Conservation (phyloP, 2,888 invertebrate genomes). For the Phragmatobia fuliginosa region DNA sequence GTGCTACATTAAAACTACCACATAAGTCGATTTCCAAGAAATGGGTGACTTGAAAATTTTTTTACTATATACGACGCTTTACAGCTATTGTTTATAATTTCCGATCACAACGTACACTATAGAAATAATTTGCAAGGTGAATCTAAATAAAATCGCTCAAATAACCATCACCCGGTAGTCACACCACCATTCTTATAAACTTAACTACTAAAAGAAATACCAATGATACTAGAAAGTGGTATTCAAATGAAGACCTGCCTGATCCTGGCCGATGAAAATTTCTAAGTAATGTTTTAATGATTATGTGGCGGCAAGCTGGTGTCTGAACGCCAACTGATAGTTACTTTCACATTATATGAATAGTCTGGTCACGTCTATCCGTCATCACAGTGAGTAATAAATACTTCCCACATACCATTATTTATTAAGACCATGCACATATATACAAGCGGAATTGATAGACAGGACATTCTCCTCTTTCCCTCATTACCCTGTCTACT, state of each 20-base stretch:
- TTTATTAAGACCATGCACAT: neutral
- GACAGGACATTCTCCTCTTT: neutral
- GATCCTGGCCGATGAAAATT: too few species aligned
- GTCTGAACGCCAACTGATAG: neutral
- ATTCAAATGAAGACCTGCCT: too few species aligned
- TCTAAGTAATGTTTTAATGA: too few species aligned
- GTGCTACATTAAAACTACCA: conserved; percentile 6
- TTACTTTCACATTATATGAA: neutral
- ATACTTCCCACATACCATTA: neutral
- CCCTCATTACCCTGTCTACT: too few species aligned
- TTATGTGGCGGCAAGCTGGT: too few species aligned
- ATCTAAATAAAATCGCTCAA: too few species aligned
- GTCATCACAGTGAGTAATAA: neutral
- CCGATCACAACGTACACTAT: neutral
- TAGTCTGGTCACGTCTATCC: neutral
- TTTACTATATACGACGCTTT: neutral
- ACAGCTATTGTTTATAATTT: neutral
- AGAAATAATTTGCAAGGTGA: neutral
- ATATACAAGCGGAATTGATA: neutral
- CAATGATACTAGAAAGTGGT: too few species aligned
- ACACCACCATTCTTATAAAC: too few species aligned
- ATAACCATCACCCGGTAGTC: too few species aligned
- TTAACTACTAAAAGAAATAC: too few species aligned
- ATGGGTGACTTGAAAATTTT: too few species aligned
- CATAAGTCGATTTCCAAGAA: too few species aligned